Evolutionary conservation across 2,888 invertebrate species (phyloP).

Genomic region (Antheraea assamensis): DNA sequence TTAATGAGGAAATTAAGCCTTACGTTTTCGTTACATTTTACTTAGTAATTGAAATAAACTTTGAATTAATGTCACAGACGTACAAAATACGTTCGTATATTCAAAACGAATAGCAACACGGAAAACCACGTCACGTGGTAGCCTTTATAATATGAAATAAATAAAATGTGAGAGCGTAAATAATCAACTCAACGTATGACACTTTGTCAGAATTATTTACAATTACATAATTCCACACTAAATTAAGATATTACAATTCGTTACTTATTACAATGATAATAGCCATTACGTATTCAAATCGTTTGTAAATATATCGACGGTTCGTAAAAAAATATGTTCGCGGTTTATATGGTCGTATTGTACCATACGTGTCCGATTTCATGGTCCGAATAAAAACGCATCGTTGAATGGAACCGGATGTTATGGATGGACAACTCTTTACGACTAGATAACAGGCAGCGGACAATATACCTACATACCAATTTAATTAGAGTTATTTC

Average conservation of each 20-base stretch:
- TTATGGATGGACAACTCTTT: constrained; percentile 34
- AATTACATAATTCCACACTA: background rate
- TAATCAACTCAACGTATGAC: background rate
- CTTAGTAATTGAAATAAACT: too few relatives aligned
- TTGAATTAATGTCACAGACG: too few relatives aligned
- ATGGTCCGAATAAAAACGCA: constrained; percentile 47
- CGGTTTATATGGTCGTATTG: background rate
- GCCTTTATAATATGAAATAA: background rate
- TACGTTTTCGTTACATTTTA: too few relatives aligned
- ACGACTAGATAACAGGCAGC: background rate
- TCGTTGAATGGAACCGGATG: constrained; percentile 44
- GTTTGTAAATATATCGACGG: background rate
- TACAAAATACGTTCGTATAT: too few relatives aligned
- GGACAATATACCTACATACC: background rate
- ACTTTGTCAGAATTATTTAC: background rate
- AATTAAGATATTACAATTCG: constrained; percentile 7
- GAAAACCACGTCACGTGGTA: background rate
- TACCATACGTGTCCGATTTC: constrained; percentile 41
- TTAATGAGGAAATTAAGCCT: too few relatives aligned
- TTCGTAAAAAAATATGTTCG: background rate
- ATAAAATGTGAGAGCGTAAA: background rate
- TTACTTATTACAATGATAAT: background rate
- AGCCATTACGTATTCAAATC: background rate
- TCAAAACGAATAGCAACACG: background rate
- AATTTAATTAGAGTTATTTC: background rate